phyloP scores from a whole-genome alignment of 2,113 vertebrate genomes.

The Hirundichthys speculiger region DNA sequence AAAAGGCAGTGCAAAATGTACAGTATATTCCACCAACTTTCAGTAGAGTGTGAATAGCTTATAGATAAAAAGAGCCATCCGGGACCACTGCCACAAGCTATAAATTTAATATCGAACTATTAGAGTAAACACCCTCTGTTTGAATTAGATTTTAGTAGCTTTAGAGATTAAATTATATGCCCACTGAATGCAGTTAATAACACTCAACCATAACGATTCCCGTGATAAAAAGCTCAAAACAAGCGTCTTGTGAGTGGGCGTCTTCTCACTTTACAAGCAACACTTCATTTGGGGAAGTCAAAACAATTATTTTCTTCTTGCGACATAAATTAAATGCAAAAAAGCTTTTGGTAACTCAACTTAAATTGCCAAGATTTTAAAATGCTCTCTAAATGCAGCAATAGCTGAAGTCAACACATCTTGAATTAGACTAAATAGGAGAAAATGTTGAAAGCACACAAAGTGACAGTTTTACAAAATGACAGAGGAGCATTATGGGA shows the following conservation, averaged over 20 bases:
- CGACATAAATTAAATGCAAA: too few species aligned
- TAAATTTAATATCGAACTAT: conserved; percentile 19
- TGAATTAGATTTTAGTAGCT: conserved; percentile 43
- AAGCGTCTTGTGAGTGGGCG: conserved; percentile 13
- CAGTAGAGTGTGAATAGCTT: conserved; percentile 15
- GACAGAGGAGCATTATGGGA: conserved; percentile 44
- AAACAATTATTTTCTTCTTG: too few species aligned
- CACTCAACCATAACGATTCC: conserved; percentile 52
- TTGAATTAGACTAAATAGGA: conserved; percentile 21
- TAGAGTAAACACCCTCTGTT: conserved; percentile 20
- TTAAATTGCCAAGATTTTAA: too few species aligned
- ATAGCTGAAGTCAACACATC: conserved; percentile 17
- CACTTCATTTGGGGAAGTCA: too few species aligned
- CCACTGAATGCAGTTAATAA: conserved; percentile 52
- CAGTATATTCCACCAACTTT: conserved; percentile 2
- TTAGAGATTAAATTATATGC: conserved; percentile 50
- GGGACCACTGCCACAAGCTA: conserved; percentile 8
- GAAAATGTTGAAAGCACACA: conserved; percentile 49
- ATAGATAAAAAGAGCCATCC: not conserved
- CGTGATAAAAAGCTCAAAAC: conserved; percentile 44
- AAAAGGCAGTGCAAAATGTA: not conserved
- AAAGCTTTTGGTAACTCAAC: too few species aligned
- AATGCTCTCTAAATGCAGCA: not conserved
- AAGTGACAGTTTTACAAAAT: conserved; percentile 38
- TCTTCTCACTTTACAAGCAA: conserved; percentile 7